Evolutionary conservation across 2,113 vertebrate genomes (phyloP), one percentile per base, ranked within the genome.

Genomic region (Maccullochella peelii): DNA sequence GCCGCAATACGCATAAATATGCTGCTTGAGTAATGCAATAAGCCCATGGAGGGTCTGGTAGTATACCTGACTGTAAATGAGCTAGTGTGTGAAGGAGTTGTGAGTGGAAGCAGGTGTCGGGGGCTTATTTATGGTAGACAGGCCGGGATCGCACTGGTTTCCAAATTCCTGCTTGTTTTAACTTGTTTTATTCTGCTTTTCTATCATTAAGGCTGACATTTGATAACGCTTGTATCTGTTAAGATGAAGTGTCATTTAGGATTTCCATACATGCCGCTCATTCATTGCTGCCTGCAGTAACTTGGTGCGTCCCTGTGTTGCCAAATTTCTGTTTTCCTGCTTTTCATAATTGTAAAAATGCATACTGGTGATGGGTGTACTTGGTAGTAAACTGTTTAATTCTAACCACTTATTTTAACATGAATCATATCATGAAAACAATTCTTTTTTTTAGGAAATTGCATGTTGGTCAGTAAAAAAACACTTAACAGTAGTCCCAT

Each of bases 51-150:
- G 73, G 76, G 1, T 72, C 25, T 76, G 75, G 52, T 81, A 44
- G 75, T 84, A 63, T 90, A 89, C 85, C 86, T 87, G 83, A 57
- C 80, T 92, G 79, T 86, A 90, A 88, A 86, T 89, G 79, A 83
- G 82, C 9, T 21, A 23, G 63, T 79, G 75, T 80, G 69, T 77
- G 58, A 85, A 74, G 70, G 67, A 70, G 62, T 10, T 71, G 33
- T 79, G 75, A 92, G 88, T 88, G 83, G 79, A 91, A 85, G 67
- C 90, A 93, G 85, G 84, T 92, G 90, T 81, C 8, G 30, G 65
- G 21, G 47, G 67, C n/a, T 66, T 85, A 79, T 86, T 59, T 73
- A 84, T 76, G 70, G 66, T 63, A 33, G 73, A 61, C 30, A 8
- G 59, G 49, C 68, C 30, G 42, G 25, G 69, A 72, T 84, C 66